These are phyloP conservation scores for Bombus sylvicola DNA, from an alignment of 1,140 invertebrate species.

Conservation along the genomic window DNA sequence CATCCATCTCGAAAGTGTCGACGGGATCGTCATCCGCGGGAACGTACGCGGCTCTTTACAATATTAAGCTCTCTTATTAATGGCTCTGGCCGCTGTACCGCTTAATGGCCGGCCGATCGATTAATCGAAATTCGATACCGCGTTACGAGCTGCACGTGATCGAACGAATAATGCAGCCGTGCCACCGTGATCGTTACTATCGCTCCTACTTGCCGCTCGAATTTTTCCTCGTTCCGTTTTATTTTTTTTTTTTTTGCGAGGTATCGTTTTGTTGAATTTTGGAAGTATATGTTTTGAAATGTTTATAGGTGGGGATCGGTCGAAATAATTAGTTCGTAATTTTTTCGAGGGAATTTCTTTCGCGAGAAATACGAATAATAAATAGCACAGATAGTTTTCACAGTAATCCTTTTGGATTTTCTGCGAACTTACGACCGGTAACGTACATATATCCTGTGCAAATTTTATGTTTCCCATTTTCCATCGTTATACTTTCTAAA, in stretches of 20 bases:
- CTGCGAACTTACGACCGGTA: too few species aligned
- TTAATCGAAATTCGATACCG: conserved; percentile 81
- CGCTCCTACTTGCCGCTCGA: neutral
- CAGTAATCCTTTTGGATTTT: too few species aligned
- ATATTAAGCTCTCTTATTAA: conserved; percentile 80
- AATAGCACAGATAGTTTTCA: too few species aligned
- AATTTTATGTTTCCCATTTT: neutral
- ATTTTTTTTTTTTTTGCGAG: too few species aligned
- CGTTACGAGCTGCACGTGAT: conserved; percentile 51
- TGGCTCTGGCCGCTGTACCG: conserved; percentile 61
- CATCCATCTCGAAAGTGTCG: conserved; percentile 66
- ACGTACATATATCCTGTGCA: too few species aligned
- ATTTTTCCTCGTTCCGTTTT: neutral
- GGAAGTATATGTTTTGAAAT: neutral
- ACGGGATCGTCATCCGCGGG: conserved; percentile 48
- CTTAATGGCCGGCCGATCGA: conserved; percentile 76
- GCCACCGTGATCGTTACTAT: neutral
- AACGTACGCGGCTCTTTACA: conserved; percentile 71
- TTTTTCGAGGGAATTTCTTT: neutral
- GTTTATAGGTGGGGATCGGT: neutral
- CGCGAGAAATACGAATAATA: too few species aligned
- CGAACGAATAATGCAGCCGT: conserved; percentile 49
- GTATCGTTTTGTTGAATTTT: neutral
- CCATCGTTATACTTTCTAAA: neutral
- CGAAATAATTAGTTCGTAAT: neutral